phyloP scores from a whole-genome alignment of 2,113 vertebrate genomes.

The Emydura subglobosa region DNA sequence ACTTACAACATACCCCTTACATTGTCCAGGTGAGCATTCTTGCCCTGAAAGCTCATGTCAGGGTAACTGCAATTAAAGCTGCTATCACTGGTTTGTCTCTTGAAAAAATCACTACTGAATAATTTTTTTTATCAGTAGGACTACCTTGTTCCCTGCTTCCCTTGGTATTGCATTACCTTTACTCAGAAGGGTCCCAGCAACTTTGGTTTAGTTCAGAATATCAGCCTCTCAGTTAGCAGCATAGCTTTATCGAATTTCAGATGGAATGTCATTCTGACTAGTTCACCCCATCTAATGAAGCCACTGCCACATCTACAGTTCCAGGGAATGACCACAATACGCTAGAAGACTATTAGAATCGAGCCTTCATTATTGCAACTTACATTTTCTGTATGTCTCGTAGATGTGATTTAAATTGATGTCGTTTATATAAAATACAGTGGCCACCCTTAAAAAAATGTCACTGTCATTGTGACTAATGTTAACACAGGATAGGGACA shows the following conservation, averaged over 20 bases:
- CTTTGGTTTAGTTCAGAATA: background rate
- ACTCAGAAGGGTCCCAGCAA: background rate
- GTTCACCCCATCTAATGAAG: background rate
- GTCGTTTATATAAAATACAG: background rate
- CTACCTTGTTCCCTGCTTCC: background rate
- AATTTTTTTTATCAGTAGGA: background rate
- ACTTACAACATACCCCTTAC: background rate
- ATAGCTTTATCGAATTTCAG: conserved; percentile 10
- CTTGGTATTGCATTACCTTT: background rate
- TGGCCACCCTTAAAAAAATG: background rate
- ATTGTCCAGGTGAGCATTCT: background rate
- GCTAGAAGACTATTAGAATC: background rate
- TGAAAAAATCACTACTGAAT: background rate
- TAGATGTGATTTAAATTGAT: background rate
- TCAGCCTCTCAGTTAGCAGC: background rate
- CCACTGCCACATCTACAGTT: fast-evolving
- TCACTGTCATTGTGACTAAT: background rate
- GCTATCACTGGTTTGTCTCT: background rate
- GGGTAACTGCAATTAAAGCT: conserved; percentile 2
- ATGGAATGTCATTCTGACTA: background rate
- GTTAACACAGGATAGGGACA: background rate
- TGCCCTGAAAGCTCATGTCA: background rate
- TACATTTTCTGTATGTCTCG: background rate
- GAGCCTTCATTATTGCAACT: background rate
- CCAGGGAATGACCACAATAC: conserved; percentile 14